These are phyloP conservation scores for Patiria miniata DNA, from an alignment of 35 echinoderm and acorn worm genomes.

Conservation along the genomic window DNA sequence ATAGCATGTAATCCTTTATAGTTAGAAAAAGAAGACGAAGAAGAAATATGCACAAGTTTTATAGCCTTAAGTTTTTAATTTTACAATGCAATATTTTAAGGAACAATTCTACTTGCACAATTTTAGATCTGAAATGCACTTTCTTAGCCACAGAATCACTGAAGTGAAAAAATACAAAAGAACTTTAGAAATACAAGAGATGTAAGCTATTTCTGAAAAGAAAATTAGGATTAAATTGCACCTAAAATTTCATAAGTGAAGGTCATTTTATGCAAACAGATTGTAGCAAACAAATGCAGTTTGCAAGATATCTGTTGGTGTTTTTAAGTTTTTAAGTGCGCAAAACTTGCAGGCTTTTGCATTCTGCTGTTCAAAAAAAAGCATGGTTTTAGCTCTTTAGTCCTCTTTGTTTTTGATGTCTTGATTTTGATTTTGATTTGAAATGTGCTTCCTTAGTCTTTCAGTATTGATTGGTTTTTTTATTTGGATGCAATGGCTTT, in stretches of 20 bases:
- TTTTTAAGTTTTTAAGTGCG: no score
- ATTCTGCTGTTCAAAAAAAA: no score
- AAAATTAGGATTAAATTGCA: no score
- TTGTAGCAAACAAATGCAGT: no score
- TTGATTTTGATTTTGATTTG: conserved; percentile 17
- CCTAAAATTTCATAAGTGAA: no score
- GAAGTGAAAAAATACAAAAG: neutral
- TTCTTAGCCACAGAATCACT: conserved; percentile 1
- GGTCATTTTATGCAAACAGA: no score
- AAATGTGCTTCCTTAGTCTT: conserved; percentile 22
- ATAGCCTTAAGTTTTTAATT: neutral
- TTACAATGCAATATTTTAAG: conserved; percentile 9
- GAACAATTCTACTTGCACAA: neutral
- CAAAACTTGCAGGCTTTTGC: no score
- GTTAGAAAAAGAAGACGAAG: neutral
- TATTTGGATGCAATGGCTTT: neutral
- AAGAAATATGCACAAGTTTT: neutral
- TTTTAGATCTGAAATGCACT: conserved; percentile 19
- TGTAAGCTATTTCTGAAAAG: no score
- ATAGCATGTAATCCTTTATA: conserved; percentile 4
- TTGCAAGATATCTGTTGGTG: no score
- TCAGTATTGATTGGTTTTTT: neutral
- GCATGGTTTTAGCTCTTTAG: no score
- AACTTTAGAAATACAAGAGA: no score
- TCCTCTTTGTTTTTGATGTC: neutral